Conservation (phyloP, 2,888 invertebrate species). For the Resseliella maxima region DNA sequence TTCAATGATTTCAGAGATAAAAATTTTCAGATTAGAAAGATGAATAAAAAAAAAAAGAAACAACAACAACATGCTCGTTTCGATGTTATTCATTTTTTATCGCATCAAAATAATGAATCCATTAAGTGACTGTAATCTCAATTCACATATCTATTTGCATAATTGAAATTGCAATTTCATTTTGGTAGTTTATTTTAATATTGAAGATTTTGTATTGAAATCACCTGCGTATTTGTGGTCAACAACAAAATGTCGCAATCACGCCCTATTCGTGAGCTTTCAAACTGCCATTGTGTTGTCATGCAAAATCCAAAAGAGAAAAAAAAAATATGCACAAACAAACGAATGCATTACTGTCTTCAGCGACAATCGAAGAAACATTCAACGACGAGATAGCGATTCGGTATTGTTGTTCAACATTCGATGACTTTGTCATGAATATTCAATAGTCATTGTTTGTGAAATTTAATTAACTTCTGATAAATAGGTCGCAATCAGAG, state of each 20-base stretch:
- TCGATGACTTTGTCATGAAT: conserved; percentile 6
- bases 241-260: not conserved
- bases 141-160: conserved; percentile 22
- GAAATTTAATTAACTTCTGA: conserved; percentile 54
- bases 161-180: conserved; percentile 2
- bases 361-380: not conserved
- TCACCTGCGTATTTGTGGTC: not conserved
- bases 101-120: conserved; percentile 33
- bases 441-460: conserved; percentile 54
- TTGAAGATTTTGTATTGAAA: not conserved
- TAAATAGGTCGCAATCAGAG: conserved; percentile 54
- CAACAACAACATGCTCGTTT: not conserved
- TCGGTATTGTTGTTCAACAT: not conserved
- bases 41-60: not conserved
- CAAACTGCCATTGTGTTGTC: not conserved
- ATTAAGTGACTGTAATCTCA: conserved; percentile 4
- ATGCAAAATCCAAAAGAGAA: not conserved
- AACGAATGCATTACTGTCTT: not conserved
- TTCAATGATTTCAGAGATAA: not conserved
- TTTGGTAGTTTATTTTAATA: not conserved
- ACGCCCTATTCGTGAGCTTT: not conserved
- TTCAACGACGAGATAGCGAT: not conserved
- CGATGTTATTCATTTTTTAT: conserved; percentile 16
- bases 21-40: not conserved
- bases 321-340: too few species aligned